Evolutionary conservation across 1,140 invertebrate species (phyloP).

Genomic region (Cotesia glomerata): DNA sequence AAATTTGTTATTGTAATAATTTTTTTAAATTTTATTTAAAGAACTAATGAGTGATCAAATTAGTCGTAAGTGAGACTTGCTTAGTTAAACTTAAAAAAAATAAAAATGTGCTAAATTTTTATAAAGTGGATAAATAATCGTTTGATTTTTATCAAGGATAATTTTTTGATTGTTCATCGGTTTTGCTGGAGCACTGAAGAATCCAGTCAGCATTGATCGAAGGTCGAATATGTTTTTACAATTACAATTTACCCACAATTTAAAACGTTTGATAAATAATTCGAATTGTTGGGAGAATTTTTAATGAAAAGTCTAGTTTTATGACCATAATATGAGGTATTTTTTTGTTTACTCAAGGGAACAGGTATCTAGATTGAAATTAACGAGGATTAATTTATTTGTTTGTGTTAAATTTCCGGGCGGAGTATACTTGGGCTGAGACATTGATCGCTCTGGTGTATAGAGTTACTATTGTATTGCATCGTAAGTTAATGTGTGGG

Average conservation of each 20-base stretch:
- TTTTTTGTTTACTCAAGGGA: too few relatives aligned
- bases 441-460: slow-evolving; percentile 15
- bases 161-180: neutral
- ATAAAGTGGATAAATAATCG: neutral
- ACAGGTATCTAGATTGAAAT: too few relatives aligned
- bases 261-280: neutral
- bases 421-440: neutral
- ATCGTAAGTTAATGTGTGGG: too few relatives aligned
- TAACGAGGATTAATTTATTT: too few relatives aligned
- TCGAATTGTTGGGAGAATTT: too few relatives aligned
- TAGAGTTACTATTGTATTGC: too few relatives aligned
- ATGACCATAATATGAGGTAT: too few relatives aligned
- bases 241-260: slow-evolving; percentile 13
- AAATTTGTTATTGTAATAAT: neutral
- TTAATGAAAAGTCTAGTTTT: too few relatives aligned
- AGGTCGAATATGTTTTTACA: slow-evolving; percentile 22
- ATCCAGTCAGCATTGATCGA: slow-evolving; percentile 21
- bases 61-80: too few relatives aligned
- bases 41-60: too few relatives aligned
- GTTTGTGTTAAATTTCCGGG: slow-evolving; percentile 7
- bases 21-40: too few relatives aligned
- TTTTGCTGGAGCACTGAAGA: slow-evolving; percentile 3
- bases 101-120: neutral
- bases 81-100: neutral
- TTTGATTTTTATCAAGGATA: neutral